Conservation (phyloP, 2,888 invertebrate genomes). For the Xanthorhoe designata region DNA sequence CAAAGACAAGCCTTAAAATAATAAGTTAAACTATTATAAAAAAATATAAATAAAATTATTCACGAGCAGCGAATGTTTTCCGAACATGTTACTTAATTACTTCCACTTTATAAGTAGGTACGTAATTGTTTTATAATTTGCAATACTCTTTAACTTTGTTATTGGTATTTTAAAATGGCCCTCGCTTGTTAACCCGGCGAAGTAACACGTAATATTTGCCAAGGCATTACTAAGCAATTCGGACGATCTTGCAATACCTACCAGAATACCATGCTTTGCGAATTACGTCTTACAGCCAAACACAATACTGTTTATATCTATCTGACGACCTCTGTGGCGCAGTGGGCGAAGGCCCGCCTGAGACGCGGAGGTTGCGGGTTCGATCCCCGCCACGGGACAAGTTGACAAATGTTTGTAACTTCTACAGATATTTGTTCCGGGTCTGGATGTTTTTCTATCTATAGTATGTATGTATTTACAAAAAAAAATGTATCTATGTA, state of each 20-base stretch:
- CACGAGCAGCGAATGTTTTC: not conserved
- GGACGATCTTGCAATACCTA: constrained; percentile 45
- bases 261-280: not conserved
- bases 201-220: constrained; percentile 47
- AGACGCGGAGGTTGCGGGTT: no score
- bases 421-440: no score
- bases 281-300: not conserved
- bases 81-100: not conserved
- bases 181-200: constrained; percentile 1
- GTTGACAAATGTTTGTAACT: no score
- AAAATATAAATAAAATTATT: no score
- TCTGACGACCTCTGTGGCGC: no score
- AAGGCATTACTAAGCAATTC: constrained; percentile 57
- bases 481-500: no score
- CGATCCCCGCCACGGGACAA: no score
- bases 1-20: no score
- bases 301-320: not conserved
- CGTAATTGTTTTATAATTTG: not conserved
- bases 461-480: no score
- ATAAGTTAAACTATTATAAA: no score
- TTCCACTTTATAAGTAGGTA: not conserved
- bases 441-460: no score
- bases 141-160: not conserved
- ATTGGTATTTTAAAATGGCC: not conserved
- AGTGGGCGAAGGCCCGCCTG: no score